These are phyloP conservation scores for Patella caerulea DNA, from an alignment of 2,888 invertebrate species.

Conservation along the genomic window DNA sequence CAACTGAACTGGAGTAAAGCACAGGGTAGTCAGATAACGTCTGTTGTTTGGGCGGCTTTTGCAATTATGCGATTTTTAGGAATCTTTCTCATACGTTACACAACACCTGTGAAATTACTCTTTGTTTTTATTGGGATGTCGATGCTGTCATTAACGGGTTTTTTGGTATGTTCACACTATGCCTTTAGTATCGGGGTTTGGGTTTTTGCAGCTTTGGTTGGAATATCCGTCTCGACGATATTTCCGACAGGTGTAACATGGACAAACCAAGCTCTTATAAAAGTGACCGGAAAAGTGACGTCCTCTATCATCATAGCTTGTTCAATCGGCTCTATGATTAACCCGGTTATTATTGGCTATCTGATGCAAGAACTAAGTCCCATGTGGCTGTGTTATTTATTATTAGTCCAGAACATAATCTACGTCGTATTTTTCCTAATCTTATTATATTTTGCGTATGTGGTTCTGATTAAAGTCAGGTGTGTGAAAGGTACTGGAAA, in stretches of 20 bases:
- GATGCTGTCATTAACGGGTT: conserved; percentile 38
- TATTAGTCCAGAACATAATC: too few species aligned
- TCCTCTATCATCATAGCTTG: conserved; percentile 69
- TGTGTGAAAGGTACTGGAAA: too few species aligned
- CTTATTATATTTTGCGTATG: too few species aligned
- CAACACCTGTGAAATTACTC: conserved; percentile 67
- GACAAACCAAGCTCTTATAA: conserved; percentile 68
- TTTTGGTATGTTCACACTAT: conserved; percentile 33
- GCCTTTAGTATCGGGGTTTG: conserved; percentile 48
- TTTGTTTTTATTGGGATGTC: conserved; percentile 51
- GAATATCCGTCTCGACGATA: conserved; percentile 71
- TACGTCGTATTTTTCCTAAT: too few species aligned
- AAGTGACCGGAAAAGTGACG: conserved; percentile 69
- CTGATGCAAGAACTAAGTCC: conserved; percentile 64
- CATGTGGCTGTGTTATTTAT: conserved; percentile 62
- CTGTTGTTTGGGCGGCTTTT: conserved; percentile 71
- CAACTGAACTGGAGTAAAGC: conserved; percentile 58
- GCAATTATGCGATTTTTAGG: conserved; percentile 65
- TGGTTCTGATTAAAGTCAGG: too few species aligned
- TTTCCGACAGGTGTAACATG: conserved; percentile 72
- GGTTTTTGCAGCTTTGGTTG: conserved; percentile 65
- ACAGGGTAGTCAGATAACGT: conserved; percentile 61
- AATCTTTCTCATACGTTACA: conserved; percentile 63
- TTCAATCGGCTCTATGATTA: conserved; percentile 68
- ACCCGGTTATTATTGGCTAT: conserved; percentile 66